Percentiles rank a stretch among this genome's conserved stretches.
Evolutionary conservation across 2,797 vertebrate species (phyloP).

Genomic region (Neostethus bicornis): DNA sequence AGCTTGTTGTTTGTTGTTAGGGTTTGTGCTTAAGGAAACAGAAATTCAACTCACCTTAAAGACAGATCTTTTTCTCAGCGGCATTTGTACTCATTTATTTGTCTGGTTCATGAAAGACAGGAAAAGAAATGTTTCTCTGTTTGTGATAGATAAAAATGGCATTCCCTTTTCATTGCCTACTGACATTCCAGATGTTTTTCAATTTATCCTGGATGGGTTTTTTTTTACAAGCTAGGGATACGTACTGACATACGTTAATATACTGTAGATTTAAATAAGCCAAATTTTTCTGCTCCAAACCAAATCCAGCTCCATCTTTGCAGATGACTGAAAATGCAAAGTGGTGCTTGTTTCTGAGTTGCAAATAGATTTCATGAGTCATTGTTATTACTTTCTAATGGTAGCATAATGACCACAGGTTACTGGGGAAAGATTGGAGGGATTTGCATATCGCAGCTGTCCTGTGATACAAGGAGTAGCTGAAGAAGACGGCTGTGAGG

Average conservation of each 20-base stretch:
- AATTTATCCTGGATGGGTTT: too few relatives aligned
- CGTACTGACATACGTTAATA: too few relatives aligned
- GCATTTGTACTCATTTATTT: not conserved
- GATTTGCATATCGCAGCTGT: not conserved
- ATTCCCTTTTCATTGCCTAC: not conserved
- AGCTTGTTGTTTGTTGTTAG: constrained; percentile 2
- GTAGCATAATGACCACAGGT: constrained; percentile 5
- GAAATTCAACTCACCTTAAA: constrained; percentile 9
- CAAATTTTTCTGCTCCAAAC: not conserved
- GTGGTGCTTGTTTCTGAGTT: constrained; percentile 8
- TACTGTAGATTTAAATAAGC: too few relatives aligned
- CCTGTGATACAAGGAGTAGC: constrained; percentile 2
- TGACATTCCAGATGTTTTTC: not conserved
- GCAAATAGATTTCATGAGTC: constrained; percentile 9
- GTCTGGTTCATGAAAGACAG: not conserved
- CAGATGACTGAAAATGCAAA: constrained; percentile 5
- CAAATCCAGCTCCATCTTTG: constrained; percentile 2
- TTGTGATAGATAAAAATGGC: too few relatives aligned
- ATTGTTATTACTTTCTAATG: not conserved
- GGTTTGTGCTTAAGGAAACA: constrained; percentile 5
- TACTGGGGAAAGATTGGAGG: constrained; percentile 16
- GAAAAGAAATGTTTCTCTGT: not conserved
- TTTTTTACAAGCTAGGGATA: too few relatives aligned
- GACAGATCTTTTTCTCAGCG: not conserved
- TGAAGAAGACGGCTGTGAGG: constrained; percentile 7